A percentile compares a stretch with the other conserved stretches of the same genome.
These are phyloP conservation scores for Drepanosiphum platanoidis DNA, from an alignment of 2,888 invertebrate genomes.

Conservation along the genomic window DNA sequence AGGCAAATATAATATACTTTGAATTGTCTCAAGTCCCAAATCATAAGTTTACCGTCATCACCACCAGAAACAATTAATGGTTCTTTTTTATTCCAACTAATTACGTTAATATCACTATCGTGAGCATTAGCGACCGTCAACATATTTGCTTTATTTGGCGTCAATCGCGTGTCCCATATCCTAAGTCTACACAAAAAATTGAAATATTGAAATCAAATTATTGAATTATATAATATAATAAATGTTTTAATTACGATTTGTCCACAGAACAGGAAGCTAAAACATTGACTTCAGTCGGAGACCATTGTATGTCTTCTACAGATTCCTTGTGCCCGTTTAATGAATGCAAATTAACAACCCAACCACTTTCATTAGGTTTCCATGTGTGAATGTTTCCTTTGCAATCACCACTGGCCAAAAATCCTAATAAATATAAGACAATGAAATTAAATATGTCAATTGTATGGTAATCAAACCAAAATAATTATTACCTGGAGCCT, in stretches of 20 bases:
- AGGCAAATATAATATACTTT: conserved; percentile 62
- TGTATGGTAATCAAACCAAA: background rate
- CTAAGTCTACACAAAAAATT: conserved; percentile 73
- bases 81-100: conserved; percentile 94
- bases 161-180: conserved; percentile 93
- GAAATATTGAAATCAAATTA: too few relatives aligned
- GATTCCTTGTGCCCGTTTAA: conserved; percentile 88
- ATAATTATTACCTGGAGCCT: conserved; percentile 74
- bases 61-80: conserved; percentile 93
- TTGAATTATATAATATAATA: conserved; percentile 7
- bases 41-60: conserved; percentile 92
- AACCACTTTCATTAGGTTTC: conserved; percentile 81
- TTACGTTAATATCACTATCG: conserved; percentile 93
- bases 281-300: conserved; percentile 90
- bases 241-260: conserved; percentile 70
- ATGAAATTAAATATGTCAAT: background rate
- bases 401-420: conserved; percentile 93
- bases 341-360: conserved; percentile 92
- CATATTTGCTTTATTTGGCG: conserved; percentile 91
- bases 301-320: conserved; percentile 99
- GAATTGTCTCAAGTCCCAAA: conserved; percentile 95
- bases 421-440: conserved; percentile 69
- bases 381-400: conserved; percentile 93
- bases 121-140: conserved; percentile 87
- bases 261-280: conserved; percentile 90